phyloP scores from a whole-genome alignment of 2,113 vertebrate species.

The Sitta europaea region DNA sequence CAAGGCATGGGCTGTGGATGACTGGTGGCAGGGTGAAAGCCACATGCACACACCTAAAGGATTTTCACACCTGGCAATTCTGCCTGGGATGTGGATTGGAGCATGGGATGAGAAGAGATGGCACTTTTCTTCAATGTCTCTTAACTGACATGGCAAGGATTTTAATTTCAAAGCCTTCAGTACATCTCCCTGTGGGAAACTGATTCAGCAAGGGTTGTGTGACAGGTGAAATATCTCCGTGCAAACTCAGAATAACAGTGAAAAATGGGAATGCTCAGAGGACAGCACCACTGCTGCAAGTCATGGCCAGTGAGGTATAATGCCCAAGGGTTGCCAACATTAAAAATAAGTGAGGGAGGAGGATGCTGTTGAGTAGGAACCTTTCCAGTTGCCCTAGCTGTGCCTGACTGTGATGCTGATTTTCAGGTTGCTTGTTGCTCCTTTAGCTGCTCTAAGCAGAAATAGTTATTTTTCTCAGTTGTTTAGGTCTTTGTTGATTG shows the following conservation, averaged over 20 bases:
- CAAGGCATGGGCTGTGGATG: neutral
- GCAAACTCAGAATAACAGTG: neutral
- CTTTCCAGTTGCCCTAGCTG: neutral
- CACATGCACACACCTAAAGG: neutral
- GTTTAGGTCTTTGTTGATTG: neutral
- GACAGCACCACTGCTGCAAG: neutral
- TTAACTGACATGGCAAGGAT: neutral
- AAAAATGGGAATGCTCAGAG: neutral
- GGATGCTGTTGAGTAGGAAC: neutral
- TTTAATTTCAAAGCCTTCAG: neutral
- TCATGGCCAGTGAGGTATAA: neutral
- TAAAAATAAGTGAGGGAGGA: neutral
- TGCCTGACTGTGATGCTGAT: neutral
- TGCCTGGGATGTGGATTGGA: neutral
- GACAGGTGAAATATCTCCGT: neutral
- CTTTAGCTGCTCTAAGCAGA: neutral
- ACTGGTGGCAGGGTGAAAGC: neutral
- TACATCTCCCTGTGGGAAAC: neutral
- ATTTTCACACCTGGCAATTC: neutral
- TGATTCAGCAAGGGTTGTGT: neutral
- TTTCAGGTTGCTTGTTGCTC: neutral
- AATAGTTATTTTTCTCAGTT: neutral
- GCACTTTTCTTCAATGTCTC: neutral
- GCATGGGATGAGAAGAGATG: neutral
- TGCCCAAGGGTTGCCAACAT: neutral